Percentiles rank a stretch among this genome's conserved stretches.
These are phyloP conservation scores for Dorcus hopei DNA, from an alignment of 2,888 invertebrate genomes.

Conservation along the genomic window DNA sequence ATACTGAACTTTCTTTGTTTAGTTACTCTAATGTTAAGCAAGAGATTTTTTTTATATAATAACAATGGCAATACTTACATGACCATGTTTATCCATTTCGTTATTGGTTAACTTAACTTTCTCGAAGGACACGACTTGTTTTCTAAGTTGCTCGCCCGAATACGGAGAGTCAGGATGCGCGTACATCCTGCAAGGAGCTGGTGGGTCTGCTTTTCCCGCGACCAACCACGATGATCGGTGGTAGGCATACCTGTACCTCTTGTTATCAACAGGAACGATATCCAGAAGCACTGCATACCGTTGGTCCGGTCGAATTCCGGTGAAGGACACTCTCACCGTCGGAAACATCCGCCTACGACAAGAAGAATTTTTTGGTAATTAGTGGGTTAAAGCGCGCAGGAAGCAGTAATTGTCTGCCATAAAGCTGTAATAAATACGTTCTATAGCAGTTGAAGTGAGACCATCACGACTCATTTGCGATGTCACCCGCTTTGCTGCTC, in stretches of 20 bases:
- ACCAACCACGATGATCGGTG: constrained; percentile 98
- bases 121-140: constrained; percentile 97
- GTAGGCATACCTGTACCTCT: constrained; percentile 96
- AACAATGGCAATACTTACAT: constrained; percentile 61
- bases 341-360: constrained; percentile 94
- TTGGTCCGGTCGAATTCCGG: constrained; percentile 75
- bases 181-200: constrained; percentile 88
- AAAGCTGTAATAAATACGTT: constrained; percentile 42
- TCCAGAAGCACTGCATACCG: constrained; percentile 93
- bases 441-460: constrained; percentile 48
- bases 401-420: constrained; percentile 2
- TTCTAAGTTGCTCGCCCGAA: constrained; percentile 90
- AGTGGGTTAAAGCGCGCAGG: constrained; percentile 10
- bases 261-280: constrained; percentile 95
- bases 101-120: constrained; percentile 98
- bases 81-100: constrained; percentile 94
- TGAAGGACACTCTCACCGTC: constrained; percentile 91
- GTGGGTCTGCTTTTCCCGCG: constrained; percentile 97
- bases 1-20: no score
- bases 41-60: no score
- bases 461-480: constrained; percentile 47
- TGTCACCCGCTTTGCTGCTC: constrained; percentile 45
- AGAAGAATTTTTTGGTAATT: constrained; percentile 19
- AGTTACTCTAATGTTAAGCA: no score
- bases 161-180: constrained; percentile 96